phyloP scores from a whole-genome alignment of 2,888 invertebrate genomes.

The Penaeus monodon region DNA sequence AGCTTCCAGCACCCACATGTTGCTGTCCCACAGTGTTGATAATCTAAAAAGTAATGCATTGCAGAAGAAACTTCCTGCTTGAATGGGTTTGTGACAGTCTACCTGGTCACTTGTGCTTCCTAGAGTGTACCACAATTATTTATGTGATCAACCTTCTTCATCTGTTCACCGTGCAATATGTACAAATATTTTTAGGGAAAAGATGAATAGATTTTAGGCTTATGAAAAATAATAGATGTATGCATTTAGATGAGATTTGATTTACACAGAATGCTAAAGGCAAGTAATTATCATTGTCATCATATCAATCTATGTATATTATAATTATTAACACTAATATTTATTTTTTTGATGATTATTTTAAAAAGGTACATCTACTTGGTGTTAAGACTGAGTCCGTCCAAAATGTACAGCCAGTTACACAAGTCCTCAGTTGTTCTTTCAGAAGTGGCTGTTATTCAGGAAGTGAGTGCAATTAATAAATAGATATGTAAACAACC shows the following conservation, averaged over 20 bases:
- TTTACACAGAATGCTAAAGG: too few relatives aligned
- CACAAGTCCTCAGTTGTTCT: slow-evolving; percentile 24
- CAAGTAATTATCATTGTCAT: too few relatives aligned
- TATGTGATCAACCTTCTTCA: slow-evolving; percentile 4
- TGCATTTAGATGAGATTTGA: neutral
- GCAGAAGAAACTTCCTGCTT: slow-evolving; percentile 24
- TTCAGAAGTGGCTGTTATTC: slow-evolving; percentile 43
- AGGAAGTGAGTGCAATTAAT: slow-evolving; percentile 47
- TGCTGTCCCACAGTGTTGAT: slow-evolving; percentile 34
- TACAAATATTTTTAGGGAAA: slow-evolving; percentile 30
- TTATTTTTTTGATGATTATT: too few relatives aligned
- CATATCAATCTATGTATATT: too few relatives aligned
- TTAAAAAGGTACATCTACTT: neutral
- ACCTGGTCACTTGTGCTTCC: slow-evolving; percentile 5
- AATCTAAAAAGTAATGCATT: neutral
- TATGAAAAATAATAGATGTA: slow-evolving; percentile 22
- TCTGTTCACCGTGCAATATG: slow-evolving; percentile 40
- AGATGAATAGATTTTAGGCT: neutral
- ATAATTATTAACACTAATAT: too few relatives aligned
- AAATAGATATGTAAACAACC: slow-evolving; percentile 8
- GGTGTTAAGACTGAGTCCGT: slow-evolving; percentile 41
- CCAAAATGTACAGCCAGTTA: slow-evolving; percentile 30
- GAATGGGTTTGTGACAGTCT: neutral
- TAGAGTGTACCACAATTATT: neutral
- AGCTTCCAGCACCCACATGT: slow-evolving; percentile 10